phyloP scores from a whole-genome alignment of 2,888 invertebrate genomes.

The Patella depressa region DNA sequence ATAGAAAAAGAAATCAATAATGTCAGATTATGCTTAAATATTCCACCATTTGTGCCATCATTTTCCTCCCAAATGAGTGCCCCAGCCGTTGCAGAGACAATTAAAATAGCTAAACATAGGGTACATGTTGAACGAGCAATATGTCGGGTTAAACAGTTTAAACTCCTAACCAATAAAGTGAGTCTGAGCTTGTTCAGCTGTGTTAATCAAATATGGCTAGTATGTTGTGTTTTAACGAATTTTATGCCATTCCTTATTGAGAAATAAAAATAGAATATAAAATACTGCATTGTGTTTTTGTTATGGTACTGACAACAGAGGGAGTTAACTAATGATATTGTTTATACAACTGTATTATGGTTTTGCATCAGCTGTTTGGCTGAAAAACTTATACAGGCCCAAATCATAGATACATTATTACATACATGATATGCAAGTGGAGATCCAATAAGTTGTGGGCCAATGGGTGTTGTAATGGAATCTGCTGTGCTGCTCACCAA shows the following conservation, averaged over 20 bases:
- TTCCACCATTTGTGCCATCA: neutral
- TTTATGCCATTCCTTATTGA: slow-evolving; percentile 6
- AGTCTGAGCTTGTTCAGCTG: neutral
- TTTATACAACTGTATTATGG: too few species aligned
- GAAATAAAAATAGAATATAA: neutral
- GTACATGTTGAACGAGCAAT: neutral
- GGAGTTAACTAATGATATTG: too few species aligned
- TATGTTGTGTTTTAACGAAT: neutral
- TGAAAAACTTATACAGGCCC: neutral
- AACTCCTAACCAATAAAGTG: neutral
- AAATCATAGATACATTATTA: neutral
- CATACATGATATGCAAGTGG: neutral
- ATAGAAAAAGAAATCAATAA: neutral
- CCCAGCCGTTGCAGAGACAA: neutral
- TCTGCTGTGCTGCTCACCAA: neutral
- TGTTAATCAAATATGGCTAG: slow-evolving; percentile 1
- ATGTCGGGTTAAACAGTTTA: neutral
- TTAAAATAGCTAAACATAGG: neutral
- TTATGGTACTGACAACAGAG: too few species aligned
- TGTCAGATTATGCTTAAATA: neutral
- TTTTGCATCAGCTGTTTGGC: neutral
- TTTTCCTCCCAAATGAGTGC: neutral
- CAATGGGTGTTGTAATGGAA: neutral
- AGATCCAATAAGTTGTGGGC: neutral
- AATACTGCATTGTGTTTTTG: too few species aligned